Evolutionary conservation across 2,797 vertebrate species (phyloP).

Genomic region (Pipistrellus pygmaeus): DNA sequence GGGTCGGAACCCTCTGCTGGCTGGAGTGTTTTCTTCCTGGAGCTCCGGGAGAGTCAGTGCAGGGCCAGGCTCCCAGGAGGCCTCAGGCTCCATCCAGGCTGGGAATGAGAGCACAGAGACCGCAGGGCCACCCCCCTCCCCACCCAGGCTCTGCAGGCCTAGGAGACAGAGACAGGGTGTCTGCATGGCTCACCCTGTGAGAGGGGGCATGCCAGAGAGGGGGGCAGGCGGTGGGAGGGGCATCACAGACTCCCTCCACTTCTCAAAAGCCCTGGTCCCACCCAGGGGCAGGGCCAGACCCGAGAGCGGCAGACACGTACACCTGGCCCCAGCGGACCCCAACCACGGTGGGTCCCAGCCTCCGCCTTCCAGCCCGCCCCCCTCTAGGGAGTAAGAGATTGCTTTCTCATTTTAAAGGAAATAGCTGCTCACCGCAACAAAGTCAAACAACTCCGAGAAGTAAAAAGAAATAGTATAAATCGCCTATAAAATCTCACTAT

Average conservation of each 20-base stretch:
- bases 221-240: background rate
- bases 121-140: background rate
- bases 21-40: background rate
- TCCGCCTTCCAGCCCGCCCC: background rate
- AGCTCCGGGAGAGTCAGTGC: background rate
- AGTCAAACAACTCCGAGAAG: background rate
- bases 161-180: background rate
- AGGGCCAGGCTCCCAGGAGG: background rate
- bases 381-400: background rate
- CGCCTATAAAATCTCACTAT: background rate
- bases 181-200: background rate
- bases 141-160: background rate
- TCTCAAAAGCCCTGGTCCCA: background rate
- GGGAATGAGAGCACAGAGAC: background rate
- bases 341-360: accelerated
- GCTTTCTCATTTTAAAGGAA: background rate
- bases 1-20: background rate
- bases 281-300: background rate
- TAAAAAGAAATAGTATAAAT: background rate
- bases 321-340: background rate
- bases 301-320: accelerated
- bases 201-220: background rate
- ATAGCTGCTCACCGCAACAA: background rate
- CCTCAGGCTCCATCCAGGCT: background rate
- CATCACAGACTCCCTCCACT: no score